Evolutionary conservation across 2,888 invertebrate species (phyloP).

Genomic region (Oscheius sp.): DNA sequence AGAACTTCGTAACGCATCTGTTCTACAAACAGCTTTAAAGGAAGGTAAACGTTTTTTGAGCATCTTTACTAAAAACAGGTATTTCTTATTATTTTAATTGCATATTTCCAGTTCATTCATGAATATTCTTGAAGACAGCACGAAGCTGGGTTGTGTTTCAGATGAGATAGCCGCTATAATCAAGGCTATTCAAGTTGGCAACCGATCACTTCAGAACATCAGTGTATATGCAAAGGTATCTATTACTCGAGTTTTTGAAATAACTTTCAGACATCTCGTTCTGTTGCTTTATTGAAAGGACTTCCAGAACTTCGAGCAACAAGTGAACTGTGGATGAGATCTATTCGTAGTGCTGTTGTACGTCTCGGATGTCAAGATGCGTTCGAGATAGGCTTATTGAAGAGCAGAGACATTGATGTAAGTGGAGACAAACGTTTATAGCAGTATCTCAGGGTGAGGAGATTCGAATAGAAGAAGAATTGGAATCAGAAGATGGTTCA

Average conservation of each 20-base stretch:
- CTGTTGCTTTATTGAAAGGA: constrained; percentile 38
- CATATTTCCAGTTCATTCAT: constrained; percentile 41
- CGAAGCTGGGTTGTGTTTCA: background rate
- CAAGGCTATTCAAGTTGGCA: constrained; percentile 43
- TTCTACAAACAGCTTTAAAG: constrained; percentile 40
- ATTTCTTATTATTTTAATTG: constrained; percentile 3
- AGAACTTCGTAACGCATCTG: constrained; percentile 37
- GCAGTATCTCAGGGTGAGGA: constrained; percentile 20
- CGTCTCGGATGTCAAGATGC: constrained; percentile 44
- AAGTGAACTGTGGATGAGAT: constrained; percentile 44
- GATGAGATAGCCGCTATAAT: constrained; percentile 34
- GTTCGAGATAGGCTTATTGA: constrained; percentile 46
- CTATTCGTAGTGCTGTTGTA: constrained; percentile 46
- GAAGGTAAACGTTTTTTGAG: constrained; percentile 50
- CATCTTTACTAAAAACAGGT: constrained; percentile 44
- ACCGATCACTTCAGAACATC: constrained; percentile 46
- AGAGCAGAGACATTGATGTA: constrained; percentile 46
- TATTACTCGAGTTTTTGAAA: background rate
- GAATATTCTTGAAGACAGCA: constrained; percentile 35
- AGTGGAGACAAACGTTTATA: background rate
- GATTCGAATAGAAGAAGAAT: constrained; percentile 14
- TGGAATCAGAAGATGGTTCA: background rate
- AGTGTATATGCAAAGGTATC: constrained; percentile 47
- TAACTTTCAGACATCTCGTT: constrained; percentile 38
- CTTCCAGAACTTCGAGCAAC: constrained; percentile 46